Base-by-base conservation (phyloP, 2,113 vertebrate species). In the Ageneiosus marmoratus region DNA sequence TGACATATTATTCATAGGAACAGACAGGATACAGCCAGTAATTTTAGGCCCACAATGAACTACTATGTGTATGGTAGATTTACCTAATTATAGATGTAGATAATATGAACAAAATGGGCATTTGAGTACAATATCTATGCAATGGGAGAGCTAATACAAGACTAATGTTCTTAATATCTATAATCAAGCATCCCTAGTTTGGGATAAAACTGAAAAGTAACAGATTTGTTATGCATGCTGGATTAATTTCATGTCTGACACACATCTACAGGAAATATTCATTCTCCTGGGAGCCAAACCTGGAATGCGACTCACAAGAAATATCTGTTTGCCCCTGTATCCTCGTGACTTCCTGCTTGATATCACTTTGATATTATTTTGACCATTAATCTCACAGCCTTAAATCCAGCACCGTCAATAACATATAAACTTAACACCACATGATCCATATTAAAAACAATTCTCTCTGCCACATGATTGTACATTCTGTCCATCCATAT, bases 321-420 rank as follows among this genome's bases (percentile, higher is more conserved):
- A 3, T 37, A 67, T 20, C 18, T 1, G 11, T 70, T 70, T 46
- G 41, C 24, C 22, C 6, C 69, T 2, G 5, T 46, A 5, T 72
- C 44, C n/a, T 48, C 44, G 6, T 48, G 24, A 73, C 69, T 73
- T 73, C 69, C 44, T 73, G 69, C 13, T 48, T 73, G 44, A 73
- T 13, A 48, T 48, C 41, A 29, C n/a, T 27, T 50, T 15, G 12
- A 69, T 69, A 41, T 69, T 15, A 72, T 72, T 72, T 48, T 15
- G 69, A 3, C 46, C 11, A n/a, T 7, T 15, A 46, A n/a, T n/a
- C 69, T 46, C 41, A 69, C 34, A 41, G 22, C 37, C 22, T 46
- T 46, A 46, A 69, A 16, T 27, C 24, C 11, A 4, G 44, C 44
- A 72, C 12, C 15, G 69, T 48, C 44, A 3, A 15, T 27, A 44